Conservation (phyloP, 2,797 vertebrate genomes). For the Ctenochaetus hawaiiensis region DNA sequence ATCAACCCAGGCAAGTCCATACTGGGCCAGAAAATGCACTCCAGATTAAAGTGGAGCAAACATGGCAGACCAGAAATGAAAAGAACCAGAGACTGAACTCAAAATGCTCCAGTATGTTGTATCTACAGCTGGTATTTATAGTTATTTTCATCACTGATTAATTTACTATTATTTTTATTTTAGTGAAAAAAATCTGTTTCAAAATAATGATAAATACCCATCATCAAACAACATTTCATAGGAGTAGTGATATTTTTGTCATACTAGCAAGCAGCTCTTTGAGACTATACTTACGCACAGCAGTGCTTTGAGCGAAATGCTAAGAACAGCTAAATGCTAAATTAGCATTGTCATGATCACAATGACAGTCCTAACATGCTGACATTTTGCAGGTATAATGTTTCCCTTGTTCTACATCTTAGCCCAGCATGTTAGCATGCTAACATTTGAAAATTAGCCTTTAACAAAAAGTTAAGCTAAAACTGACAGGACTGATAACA, state of each 20-base stretch:
- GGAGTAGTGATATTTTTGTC: too few species aligned
- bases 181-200: too few species aligned
- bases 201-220: too few species aligned
- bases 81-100: background rate
- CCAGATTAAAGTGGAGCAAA: slow-evolving; percentile 29
- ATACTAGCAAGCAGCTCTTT: too few species aligned
- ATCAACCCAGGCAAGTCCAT: slow-evolving; percentile 42
- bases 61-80: background rate
- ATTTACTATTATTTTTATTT: background rate
- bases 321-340: background rate
- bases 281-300: background rate
- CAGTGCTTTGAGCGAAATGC: background rate
- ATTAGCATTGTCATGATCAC: background rate
- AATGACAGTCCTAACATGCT: background rate
- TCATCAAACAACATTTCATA: too few species aligned
- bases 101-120: background rate
- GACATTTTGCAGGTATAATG: background rate
- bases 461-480: too few species aligned
- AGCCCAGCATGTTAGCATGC: background rate
- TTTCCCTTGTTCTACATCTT: background rate
- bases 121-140: background rate
- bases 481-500: background rate
- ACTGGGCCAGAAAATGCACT: slow-evolving; percentile 32
- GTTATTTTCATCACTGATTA: background rate
- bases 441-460: background rate